phyloP scores from a whole-genome alignment of 2,888 invertebrate genomes.

The Dinocampus coccinellae region DNA sequence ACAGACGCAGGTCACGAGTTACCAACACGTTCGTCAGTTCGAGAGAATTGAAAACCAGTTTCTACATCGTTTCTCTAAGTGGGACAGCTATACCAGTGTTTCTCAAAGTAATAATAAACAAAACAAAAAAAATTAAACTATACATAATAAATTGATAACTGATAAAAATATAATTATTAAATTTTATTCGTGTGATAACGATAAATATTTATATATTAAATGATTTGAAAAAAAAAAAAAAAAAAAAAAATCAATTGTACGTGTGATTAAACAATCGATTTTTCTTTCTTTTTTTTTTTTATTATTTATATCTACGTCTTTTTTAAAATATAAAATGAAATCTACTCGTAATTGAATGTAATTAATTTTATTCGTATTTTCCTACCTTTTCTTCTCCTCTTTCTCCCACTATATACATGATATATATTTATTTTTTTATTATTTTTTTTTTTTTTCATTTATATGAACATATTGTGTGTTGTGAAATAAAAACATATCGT shows the following conservation, averaged over 20 bases:
- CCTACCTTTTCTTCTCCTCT: too few relatives aligned
- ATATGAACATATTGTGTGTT: background rate
- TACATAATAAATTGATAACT: background rate
- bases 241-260: too few relatives aligned
- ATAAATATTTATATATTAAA: too few relatives aligned
- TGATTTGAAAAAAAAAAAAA: too few relatives aligned
- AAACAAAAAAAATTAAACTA: background rate
- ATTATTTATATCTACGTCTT: too few relatives aligned
- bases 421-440: background rate
- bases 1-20: slow-evolving; percentile 20
- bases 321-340: too few relatives aligned
- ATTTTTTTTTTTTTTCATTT: slow-evolving; percentile 2
- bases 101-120: slow-evolving; percentile 23
- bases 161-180: background rate
- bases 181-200: too few relatives aligned
- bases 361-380: too few relatives aligned
- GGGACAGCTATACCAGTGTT: slow-evolving; percentile 44
- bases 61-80: slow-evolving; percentile 46
- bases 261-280: too few relatives aligned
- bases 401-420: too few relatives aligned
- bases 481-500: slow-evolving; percentile 11
- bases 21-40: slow-evolving; percentile 23
- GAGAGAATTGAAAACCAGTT: slow-evolving; percentile 48
- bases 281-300: too few relatives aligned
- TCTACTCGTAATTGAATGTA: too few relatives aligned